A percentile compares a stretch with the other conserved stretches of the same genome.
Evolutionary conservation across 2,888 invertebrate species (phyloP).

Genomic region (Schizaphis graminum): DNA sequence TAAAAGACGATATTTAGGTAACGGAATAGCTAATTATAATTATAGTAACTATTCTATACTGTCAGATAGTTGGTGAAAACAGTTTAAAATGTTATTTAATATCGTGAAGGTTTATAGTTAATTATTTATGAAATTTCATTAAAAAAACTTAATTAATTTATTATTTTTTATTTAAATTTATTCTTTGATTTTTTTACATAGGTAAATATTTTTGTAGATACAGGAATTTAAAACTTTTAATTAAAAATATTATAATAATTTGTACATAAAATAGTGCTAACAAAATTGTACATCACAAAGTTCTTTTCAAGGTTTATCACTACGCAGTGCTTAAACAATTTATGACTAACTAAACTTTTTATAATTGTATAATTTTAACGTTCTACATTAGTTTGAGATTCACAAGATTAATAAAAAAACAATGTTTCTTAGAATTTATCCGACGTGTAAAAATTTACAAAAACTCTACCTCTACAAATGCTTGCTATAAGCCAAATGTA

Average conservation of each 20-base stretch:
- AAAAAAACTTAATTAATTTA: neutral
- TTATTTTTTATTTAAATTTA: neutral
- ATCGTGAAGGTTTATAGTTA: neutral
- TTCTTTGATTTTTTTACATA: neutral
- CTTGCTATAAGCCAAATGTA: slow-evolving; percentile 34
- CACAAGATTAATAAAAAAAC: neutral
- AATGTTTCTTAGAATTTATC: slow-evolving; percentile 19
- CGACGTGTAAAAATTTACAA: neutral
- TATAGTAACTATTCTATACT: neutral
- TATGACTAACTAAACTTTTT: slow-evolving; percentile 11
- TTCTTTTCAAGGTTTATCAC: neutral
- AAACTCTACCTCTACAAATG: neutral
- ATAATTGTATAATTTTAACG: neutral
- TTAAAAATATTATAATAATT: neutral
- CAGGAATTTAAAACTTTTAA: neutral
- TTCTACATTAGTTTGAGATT: neutral
- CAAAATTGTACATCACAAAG: neutral
- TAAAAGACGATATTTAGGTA: neutral
- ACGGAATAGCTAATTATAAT: neutral
- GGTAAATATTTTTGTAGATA: neutral
- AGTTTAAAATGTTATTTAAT: neutral
- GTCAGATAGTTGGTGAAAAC: neutral
- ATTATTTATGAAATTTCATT: neutral
- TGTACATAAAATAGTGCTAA: neutral
- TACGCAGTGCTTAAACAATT: neutral